These are phyloP conservation scores for Steatocranus sp. DNA, from an alignment of 2,797 vertebrate species.

Conservation along the genomic window DNA sequence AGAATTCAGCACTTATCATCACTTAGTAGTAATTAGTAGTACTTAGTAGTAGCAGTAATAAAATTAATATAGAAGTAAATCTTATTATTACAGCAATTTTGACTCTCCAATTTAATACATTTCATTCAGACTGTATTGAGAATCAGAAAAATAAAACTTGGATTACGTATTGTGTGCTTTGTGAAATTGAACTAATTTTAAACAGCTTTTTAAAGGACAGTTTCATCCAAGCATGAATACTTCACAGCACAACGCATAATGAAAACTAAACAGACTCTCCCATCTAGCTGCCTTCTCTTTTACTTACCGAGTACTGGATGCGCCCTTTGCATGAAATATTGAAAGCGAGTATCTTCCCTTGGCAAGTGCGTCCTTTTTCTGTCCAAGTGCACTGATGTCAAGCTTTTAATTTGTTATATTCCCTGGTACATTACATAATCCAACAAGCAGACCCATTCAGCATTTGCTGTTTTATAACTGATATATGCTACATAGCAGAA, in stretches of 20 bases:
- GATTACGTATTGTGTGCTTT: background rate
- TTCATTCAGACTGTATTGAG: background rate
- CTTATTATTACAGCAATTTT: background rate
- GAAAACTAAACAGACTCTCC: background rate
- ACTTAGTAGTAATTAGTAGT: background rate
- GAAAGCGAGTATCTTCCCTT: slow-evolving; percentile 8
- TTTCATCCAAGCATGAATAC: background rate
- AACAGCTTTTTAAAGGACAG: background rate
- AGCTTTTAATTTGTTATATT: background rate
- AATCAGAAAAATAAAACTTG: background rate
- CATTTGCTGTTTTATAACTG: background rate
- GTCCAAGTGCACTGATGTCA: background rate
- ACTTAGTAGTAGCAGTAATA: background rate
- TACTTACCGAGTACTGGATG: background rate
- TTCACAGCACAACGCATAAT: background rate
- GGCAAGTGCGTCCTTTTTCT: background rate
- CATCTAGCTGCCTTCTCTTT: slow-evolving; percentile 1
- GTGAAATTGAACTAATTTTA: background rate
- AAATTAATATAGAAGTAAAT: background rate
- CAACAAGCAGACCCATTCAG: background rate
- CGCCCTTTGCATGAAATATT: slow-evolving; percentile 44
- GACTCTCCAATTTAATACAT: background rate
- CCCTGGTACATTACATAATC: background rate
- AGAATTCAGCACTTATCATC: background rate
- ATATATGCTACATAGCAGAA: background rate